Conservation (phyloP, 2,797 vertebrate genomes). For the Galaxias olidus region DNA sequence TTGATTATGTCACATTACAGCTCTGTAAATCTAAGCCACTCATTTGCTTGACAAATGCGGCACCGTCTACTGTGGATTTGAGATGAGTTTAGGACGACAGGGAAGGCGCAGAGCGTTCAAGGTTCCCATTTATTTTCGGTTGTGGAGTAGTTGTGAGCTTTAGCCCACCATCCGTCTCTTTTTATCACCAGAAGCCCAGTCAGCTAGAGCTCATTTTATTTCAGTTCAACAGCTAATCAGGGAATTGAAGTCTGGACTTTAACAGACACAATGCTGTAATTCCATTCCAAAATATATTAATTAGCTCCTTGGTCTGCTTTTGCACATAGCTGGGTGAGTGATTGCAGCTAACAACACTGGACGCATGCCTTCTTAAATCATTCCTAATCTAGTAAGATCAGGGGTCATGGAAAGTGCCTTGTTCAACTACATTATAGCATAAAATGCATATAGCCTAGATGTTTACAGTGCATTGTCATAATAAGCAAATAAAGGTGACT, state of each 20-base stretch:
- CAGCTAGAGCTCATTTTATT: constrained; percentile 88
- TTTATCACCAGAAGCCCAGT: constrained; percentile 86
- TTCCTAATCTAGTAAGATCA: no score
- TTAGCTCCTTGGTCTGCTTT: constrained; percentile 36
- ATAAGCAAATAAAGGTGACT: neutral
- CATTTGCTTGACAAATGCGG: constrained; percentile 66
- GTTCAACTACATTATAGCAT: constrained; percentile 34
- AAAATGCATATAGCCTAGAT: neutral
- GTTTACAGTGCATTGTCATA: no score
- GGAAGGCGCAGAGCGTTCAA: constrained; percentile 39
- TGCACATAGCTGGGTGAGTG: constrained; percentile 34
- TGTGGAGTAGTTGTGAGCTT: constrained; percentile 77
- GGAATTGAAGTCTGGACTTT: constrained; percentile 76
- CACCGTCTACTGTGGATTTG: constrained; percentile 43
- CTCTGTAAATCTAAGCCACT: constrained; percentile 67
- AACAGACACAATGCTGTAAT: constrained; percentile 63
- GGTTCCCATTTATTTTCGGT: constrained; percentile 59
- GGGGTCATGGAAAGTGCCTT: constrained; percentile 21
- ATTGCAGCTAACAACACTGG: neutral
- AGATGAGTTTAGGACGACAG: constrained; percentile 56
- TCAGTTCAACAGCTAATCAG: constrained; percentile 83
- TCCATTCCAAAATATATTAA: constrained; percentile 58
- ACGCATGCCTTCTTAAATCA: neutral
- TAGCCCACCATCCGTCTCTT: constrained; percentile 81
- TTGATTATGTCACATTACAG: constrained; percentile 79